Base-by-base conservation (phyloP, 2,797 vertebrate genomes). In the Sebastes itinus region DNA sequence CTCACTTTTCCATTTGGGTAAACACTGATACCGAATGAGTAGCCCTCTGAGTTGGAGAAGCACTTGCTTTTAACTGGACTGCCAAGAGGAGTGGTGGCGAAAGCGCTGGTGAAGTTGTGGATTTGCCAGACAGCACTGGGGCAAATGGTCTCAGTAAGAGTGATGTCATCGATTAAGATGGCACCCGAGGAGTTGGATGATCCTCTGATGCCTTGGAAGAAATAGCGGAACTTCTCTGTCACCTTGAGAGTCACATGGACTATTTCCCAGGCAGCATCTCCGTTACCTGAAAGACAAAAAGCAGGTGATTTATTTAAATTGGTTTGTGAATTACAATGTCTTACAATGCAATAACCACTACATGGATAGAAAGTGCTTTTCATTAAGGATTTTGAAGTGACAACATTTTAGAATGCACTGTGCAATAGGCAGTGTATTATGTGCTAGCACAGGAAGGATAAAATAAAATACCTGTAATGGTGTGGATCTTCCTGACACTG, bases 221-320 rank as follows among this genome's bases (percentile, higher is more conserved):
- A n/a, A 76, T 99, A 99, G 22, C 97, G 96, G 87, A 99, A 99
- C 88, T 98, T 99, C 82, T 88, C 85, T 72, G 96, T 94, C 59
- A 94, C 93, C 0, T 87, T 92, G 12, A 99, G 95, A 32, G 94
- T 93, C 38, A 98, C 95, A 0, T 97, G 95, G 18, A 94, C 96
- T 58, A 98, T 95, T 92, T 97, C 97, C 98, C 98, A 99, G 18
- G 69, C 72, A 7, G 83, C 68, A 42, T 94, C 93, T 3, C 64
- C 80, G 54, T 96, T 93, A 72, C 94, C 97, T 99, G 63, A 32
- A 54, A 73, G 35, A 72, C 6, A 72, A 22, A 32, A 68, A 54
- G 7, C 23, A 63, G 22, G 10, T 16, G 7, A 42, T 64, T 54
- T 23, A 10, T 60, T 79, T 7, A 9, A 12, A 42, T 14, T 42